Evolutionary conservation across 1,140 invertebrate genomes (phyloP).

Genomic region (Linepithema humile): DNA sequence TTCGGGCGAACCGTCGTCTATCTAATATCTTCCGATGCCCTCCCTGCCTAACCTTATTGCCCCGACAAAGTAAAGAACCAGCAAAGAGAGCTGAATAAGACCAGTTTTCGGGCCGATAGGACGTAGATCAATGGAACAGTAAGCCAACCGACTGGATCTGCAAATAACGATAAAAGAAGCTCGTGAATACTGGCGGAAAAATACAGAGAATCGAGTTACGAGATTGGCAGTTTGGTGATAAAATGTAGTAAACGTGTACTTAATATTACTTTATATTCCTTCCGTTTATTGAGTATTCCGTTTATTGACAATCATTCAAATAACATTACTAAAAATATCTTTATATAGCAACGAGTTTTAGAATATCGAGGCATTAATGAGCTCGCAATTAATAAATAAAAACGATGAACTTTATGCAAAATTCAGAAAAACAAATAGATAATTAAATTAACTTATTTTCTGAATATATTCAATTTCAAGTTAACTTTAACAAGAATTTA

Average conservation of each 20-base stretch:
- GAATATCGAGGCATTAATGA: neutral
- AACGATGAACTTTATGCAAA: neutral
- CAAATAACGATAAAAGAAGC: slow-evolving; percentile 53
- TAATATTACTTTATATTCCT: neutral
- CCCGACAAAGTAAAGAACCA: slow-evolving; percentile 78
- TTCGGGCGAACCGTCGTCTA: slow-evolving; percentile 74
- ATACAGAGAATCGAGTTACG: neutral
- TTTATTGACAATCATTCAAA: neutral
- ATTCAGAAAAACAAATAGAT: neutral
- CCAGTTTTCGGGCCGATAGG: slow-evolving; percentile 72
- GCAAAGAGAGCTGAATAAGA: slow-evolving; percentile 70
- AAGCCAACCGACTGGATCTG: slow-evolving; percentile 67
- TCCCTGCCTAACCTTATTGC: slow-evolving; percentile 81
- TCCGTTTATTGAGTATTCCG: neutral
- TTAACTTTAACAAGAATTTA: neutral
- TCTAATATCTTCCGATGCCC: slow-evolving; percentile 80
- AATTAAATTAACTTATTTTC: neutral
- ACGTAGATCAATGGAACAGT: slow-evolving; percentile 78
- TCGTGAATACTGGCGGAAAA: neutral
- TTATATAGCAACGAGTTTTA: neutral
- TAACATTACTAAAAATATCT: neutral
- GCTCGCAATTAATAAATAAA: neutral
- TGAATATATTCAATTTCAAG: neutral
- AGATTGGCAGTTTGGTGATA: neutral
- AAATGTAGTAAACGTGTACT: neutral